Percentiles rank a stretch among this genome's conserved stretches.
Conservation (phyloP, 2,797 vertebrate species). For the Alca torda region DNA sequence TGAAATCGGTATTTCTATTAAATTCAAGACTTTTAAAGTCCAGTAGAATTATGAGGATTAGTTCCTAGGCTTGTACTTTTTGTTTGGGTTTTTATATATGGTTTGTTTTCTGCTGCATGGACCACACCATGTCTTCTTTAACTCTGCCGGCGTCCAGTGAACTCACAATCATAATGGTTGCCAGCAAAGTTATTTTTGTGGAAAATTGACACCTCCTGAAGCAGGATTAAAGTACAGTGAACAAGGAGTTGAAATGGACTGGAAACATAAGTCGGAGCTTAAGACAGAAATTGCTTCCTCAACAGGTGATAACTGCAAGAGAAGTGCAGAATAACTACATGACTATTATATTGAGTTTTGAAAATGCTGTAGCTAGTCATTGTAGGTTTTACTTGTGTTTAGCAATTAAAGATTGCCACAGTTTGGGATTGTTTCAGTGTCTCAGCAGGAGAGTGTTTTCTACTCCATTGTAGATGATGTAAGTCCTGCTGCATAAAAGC, state of each 20-base stretch:
- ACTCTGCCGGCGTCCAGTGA: slow-evolving; percentile 30
- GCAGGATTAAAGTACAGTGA: slow-evolving; percentile 56
- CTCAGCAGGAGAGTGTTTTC: slow-evolving; percentile 1
- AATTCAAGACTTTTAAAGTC: background rate
- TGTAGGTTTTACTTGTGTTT: slow-evolving; percentile 12
- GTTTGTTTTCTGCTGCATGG: background rate
- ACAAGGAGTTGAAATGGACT: slow-evolving; percentile 57
- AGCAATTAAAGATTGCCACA: slow-evolving; percentile 51
- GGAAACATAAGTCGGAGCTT: slow-evolving; percentile 42
- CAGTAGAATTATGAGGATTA: background rate
- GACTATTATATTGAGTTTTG: slow-evolving; percentile 43
- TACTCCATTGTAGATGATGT: background rate
- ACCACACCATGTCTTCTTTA: background rate
- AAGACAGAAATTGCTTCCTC: slow-evolving; percentile 39
- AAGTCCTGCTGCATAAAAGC: slow-evolving; percentile 1
- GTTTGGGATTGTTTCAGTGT: slow-evolving; percentile 1
- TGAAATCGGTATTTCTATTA: background rate
- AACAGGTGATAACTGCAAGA: slow-evolving; percentile 29
- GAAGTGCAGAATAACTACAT: slow-evolving; percentile 32
- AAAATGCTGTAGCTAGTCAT: slow-evolving; percentile 16
- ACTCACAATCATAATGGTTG: slow-evolving; percentile 14
- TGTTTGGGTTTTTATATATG: background rate
- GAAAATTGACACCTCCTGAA: slow-evolving; percentile 70
- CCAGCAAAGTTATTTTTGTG: slow-evolving; percentile 78
- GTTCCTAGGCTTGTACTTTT: background rate